A percentile compares a stretch with the other conserved stretches of the same genome.
Evolutionary conservation across 2,797 vertebrate genomes (phyloP).

Genomic region (Sandelia bainsii): DNA sequence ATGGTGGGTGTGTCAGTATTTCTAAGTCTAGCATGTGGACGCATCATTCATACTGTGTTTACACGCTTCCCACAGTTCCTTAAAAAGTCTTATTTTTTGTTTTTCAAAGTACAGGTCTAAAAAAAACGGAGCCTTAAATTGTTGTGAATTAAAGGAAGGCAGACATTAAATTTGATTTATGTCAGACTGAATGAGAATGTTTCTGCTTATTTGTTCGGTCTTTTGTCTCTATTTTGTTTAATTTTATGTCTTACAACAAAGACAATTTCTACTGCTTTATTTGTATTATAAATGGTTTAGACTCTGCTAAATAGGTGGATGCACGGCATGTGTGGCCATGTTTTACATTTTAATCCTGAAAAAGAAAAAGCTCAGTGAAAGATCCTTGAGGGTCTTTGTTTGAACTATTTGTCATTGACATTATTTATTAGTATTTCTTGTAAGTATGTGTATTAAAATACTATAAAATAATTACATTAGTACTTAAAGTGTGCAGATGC

Average conservation of each 20-base stretch:
- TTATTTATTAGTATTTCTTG: neutral
- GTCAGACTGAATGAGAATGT: constrained; percentile 40
- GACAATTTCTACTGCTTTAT: constrained; percentile 37
- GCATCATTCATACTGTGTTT: constrained; percentile 12
- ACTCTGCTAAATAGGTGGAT: constrained; percentile 6
- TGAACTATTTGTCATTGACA: neutral
- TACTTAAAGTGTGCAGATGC: neutral
- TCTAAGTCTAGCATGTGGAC: constrained; percentile 8
- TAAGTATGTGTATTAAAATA: neutral
- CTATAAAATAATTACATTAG: neutral
- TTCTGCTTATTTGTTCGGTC: constrained; percentile 39
- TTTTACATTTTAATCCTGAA: constrained; percentile 10
- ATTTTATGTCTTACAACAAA: constrained; percentile 36
- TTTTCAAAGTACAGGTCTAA: constrained; percentile 47
- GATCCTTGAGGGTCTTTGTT: neutral
- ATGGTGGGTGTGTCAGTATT: constrained; percentile 1
- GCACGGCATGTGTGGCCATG: neutral
- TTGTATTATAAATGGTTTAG: constrained; percentile 27
- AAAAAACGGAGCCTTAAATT: constrained; percentile 55
- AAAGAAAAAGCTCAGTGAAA: neutral
- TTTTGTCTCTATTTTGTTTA: constrained; percentile 46
- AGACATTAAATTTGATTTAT: constrained; percentile 52
- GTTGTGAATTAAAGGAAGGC: constrained; percentile 51
- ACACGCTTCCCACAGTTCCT: constrained; percentile 33
- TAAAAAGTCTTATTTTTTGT: constrained; percentile 48